Evolutionary conservation across 92 coral and sea anemone genomes (phyloP).

Genomic region (Zoanthus solanderi): DNA sequence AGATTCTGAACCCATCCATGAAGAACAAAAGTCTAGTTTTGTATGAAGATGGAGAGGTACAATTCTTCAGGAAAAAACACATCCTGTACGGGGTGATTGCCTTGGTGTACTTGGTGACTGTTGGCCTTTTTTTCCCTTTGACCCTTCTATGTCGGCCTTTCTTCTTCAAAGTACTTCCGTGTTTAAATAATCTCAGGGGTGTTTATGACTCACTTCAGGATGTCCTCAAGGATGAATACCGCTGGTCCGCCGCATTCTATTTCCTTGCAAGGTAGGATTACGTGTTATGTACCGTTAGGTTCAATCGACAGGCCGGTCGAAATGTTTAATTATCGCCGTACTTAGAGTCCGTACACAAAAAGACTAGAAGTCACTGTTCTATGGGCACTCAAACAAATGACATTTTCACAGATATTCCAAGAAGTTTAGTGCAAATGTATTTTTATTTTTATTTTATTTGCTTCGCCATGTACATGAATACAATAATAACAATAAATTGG

Average conservation of each 20-base stretch:
- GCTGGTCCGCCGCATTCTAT: constrained; percentile 97
- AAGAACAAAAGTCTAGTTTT: constrained; percentile 43
- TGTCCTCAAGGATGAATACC: constrained; percentile 82
- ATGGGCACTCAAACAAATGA: too few relatives aligned
- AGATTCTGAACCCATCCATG: constrained; percentile 69
- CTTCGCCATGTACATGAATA: too few relatives aligned
- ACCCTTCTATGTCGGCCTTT: constrained; percentile 79
- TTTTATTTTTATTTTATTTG: too few relatives aligned
- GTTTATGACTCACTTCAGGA: constrained; percentile 82
- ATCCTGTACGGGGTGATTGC: constrained; percentile 78
- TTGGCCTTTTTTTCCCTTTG: constrained; percentile 87
- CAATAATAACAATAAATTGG: too few relatives aligned
- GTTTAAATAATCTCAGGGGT: constrained; percentile 68
- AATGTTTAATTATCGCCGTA: too few relatives aligned
- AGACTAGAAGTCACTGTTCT: too few relatives aligned
- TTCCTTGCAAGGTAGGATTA: constrained; percentile 68
- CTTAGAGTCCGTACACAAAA: too few relatives aligned
- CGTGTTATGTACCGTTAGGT: too few relatives aligned
- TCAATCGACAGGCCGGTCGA: too few relatives aligned
- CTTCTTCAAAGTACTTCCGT: constrained; percentile 53
- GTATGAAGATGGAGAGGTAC: constrained; percentile 71
- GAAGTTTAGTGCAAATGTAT: too few relatives aligned
- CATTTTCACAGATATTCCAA: too few relatives aligned
- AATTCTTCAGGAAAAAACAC: constrained; percentile 76
- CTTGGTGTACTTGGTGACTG: constrained; percentile 55